Conservation (phyloP, 2,113 vertebrate genomes). For the Anolis sagrei region DNA sequence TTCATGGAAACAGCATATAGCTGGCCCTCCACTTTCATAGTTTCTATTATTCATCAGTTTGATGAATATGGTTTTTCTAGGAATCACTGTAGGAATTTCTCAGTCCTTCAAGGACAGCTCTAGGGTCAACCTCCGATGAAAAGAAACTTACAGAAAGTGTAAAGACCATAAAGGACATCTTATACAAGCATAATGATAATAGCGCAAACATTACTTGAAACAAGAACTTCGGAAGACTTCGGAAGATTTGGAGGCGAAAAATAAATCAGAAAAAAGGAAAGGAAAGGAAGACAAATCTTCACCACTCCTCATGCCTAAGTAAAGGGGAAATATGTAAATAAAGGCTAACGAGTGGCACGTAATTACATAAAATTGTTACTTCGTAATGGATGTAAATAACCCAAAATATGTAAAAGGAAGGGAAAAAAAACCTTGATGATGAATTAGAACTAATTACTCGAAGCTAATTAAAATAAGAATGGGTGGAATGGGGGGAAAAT, state of each 20-base stretch:
- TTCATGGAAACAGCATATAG: too few species aligned
- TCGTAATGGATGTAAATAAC: constrained; percentile 83
- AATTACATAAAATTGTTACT: constrained; percentile 83
- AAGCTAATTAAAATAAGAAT: constrained; percentile 85
- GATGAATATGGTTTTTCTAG: too few species aligned
- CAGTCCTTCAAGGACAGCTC: too few species aligned
- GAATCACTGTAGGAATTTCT: too few species aligned
- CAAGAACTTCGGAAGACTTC: background rate
- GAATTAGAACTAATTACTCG: constrained; percentile 85
- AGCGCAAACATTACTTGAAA: too few species aligned
- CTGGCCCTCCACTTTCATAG: too few species aligned
- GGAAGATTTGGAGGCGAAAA: too few species aligned
- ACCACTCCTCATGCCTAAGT: constrained; percentile 28
- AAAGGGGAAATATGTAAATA: constrained; percentile 72
- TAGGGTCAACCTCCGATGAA: too few species aligned
- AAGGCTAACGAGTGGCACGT: constrained; percentile 73
- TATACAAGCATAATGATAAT: too few species aligned
- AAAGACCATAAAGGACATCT: too few species aligned
- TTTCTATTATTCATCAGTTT: too few species aligned
- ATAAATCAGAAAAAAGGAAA: background rate
- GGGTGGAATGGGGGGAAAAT: constrained; percentile 70
- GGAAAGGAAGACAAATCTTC: background rate
- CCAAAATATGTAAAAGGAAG: constrained; percentile 74
- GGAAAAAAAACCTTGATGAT: constrained; percentile 52
- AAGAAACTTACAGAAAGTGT: too few species aligned